Evolutionary conservation across 2,888 invertebrate genomes (phyloP).

Genomic region (Spilarctia lutea): DNA sequence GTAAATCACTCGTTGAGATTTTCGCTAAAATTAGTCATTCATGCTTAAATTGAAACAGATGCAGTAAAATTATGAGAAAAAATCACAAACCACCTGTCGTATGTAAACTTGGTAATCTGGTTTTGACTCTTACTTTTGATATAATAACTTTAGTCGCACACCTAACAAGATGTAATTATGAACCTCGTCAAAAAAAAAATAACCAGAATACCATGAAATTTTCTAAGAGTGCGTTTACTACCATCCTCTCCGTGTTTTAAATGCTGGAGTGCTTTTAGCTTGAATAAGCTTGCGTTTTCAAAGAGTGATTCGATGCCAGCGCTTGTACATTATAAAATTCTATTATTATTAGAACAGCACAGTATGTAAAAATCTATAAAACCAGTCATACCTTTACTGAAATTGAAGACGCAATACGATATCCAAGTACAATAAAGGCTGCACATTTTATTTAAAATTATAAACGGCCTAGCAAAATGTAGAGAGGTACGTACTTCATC

Average conservation of each 20-base stretch:
- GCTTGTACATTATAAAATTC: slow-evolving; percentile 46
- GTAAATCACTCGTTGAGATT: slow-evolving; percentile 53
- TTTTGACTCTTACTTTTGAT: slow-evolving; percentile 14
- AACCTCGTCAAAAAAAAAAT: not conserved
- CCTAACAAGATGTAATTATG: not conserved
- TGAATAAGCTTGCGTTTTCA: slow-evolving; percentile 45
- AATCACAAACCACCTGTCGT: slow-evolving; percentile 23
- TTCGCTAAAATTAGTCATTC: slow-evolving; percentile 39
- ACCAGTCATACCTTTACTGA: slow-evolving; percentile 72
- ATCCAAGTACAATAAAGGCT: slow-evolving; percentile 50
- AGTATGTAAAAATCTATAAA: slow-evolving; percentile 60
- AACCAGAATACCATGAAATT: slow-evolving; percentile 45
- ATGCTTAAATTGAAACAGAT: slow-evolving; percentile 45
- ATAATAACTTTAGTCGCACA: not conserved
- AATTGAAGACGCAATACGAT: slow-evolving; percentile 60
- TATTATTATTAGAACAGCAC: slow-evolving; percentile 61
- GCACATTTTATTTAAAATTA: slow-evolving; percentile 33
- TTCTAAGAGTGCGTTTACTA: slow-evolving; percentile 39
- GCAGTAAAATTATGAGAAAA: slow-evolving; percentile 39
- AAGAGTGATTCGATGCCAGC: slow-evolving; percentile 57
- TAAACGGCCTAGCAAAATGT: slow-evolving; percentile 25
- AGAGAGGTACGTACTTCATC: slow-evolving; percentile 92
- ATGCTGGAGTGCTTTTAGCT: slow-evolving; percentile 36
- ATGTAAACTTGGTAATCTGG: slow-evolving; percentile 41
- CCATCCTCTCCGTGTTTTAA: slow-evolving; percentile 35